These are phyloP conservation scores for Pipistrellus pygmaeus DNA, from an alignment of 2,797 vertebrate species.

Conservation along the genomic window DNA sequence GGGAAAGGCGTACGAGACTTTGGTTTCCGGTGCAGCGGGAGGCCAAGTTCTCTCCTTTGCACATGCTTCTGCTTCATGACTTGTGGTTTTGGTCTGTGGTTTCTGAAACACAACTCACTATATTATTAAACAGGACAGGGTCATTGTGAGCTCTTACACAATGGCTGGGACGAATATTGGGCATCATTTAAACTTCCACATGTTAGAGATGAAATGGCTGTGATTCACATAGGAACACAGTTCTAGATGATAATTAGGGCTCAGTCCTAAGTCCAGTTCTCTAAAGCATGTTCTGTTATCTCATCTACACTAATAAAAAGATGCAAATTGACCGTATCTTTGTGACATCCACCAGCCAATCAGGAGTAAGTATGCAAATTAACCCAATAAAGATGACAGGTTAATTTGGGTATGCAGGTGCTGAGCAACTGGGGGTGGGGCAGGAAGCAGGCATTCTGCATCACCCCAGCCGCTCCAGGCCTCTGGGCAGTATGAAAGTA, in stretches of 20 bases:
- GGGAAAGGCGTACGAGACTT: background rate
- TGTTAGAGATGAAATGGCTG: constrained; percentile 20
- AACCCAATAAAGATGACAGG: no score
- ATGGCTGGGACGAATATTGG: background rate
- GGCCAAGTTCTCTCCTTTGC: background rate
- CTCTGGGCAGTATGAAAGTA: background rate
- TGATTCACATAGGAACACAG: background rate
- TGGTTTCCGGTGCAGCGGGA: no score
- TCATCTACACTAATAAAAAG: background rate
- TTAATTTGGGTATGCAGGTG: no score
- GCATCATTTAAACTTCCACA: background rate
- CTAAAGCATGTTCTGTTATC: background rate
- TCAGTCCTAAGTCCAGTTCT: background rate
- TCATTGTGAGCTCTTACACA: background rate
- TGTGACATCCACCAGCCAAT: no score
- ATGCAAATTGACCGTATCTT: no score
- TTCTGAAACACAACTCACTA: background rate
- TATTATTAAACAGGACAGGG: background rate
- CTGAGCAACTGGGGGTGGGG: no score
- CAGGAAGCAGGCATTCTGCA: no score
- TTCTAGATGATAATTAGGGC: background rate
- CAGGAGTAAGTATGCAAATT: no score
- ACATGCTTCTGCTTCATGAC: background rate
- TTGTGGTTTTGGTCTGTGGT: background rate
- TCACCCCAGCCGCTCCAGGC: no score